These are phyloP conservation scores for Trinectes maculatus DNA, from an alignment of 2,113 vertebrate species.

Conservation along the genomic window DNA sequence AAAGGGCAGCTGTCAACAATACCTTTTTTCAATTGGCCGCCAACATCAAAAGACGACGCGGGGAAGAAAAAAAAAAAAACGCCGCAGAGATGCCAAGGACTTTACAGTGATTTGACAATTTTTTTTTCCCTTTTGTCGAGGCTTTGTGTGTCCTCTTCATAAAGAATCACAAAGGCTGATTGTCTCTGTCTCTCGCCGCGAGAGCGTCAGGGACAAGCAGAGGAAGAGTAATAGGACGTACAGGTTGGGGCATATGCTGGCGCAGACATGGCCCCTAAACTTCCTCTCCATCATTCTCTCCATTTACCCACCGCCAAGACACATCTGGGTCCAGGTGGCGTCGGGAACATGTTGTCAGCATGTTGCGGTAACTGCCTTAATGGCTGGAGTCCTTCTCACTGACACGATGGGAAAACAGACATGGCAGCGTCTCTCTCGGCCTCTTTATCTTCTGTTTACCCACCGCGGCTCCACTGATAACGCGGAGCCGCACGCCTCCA, in stretches of 20 bases:
- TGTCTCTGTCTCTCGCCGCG: constrained; percentile 46
- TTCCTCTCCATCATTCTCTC: constrained; percentile 64
- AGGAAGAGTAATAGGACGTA: constrained; percentile 62
- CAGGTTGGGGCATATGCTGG: constrained; percentile 71
- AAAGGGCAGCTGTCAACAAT: constrained; percentile 70
- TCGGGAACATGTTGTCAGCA: constrained; percentile 69
- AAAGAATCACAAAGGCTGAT: constrained; percentile 67
- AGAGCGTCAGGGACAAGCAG: constrained; percentile 40
- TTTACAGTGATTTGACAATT: constrained; percentile 37
- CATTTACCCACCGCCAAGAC: constrained; percentile 65
- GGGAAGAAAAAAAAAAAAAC: too few species aligned
- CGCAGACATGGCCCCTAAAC: constrained; percentile 59
- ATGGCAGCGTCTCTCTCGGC: constrained; percentile 69
- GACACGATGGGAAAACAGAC: constrained; percentile 75
- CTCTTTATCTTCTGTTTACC: constrained; percentile 77
- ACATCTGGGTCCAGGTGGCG: constrained; percentile 77
- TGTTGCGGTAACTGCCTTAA: constrained; percentile 69
- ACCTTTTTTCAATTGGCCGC: constrained; percentile 47
- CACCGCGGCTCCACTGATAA: constrained; percentile 66
- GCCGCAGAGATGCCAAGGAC: constrained; percentile 59
- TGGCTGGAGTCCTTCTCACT: constrained; percentile 72
- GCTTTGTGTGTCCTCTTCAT: constrained; percentile 65
- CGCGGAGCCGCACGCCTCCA: constrained; percentile 37
- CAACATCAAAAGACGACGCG: constrained; percentile 46
- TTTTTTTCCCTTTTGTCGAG: constrained; percentile 43